Evolutionary conservation across 2,113 vertebrate genomes (phyloP).

Genomic region (Amia ocellicauda): DNA sequence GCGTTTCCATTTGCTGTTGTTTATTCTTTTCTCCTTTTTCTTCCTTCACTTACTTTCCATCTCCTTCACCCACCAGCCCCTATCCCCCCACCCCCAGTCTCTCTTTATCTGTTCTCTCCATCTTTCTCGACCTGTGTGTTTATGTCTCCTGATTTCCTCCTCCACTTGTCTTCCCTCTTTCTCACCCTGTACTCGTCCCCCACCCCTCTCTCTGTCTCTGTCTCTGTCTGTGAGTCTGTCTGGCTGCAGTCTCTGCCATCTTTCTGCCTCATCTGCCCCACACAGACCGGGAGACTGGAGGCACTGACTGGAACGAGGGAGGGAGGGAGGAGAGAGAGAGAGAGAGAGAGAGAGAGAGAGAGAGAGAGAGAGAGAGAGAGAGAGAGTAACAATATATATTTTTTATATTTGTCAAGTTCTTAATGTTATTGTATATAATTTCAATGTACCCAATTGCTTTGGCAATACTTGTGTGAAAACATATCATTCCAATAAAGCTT

Average conservation of each 20-base stretch:
- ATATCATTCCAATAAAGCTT: too few relatives aligned
- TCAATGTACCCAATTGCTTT: too few relatives aligned
- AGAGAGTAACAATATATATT: too few relatives aligned
- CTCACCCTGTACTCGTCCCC: too few relatives aligned
- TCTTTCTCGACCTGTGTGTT: neutral
- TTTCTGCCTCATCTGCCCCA: too few relatives aligned
- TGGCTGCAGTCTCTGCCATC: too few relatives aligned
- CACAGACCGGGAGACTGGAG: too few relatives aligned
- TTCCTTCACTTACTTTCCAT: neutral
- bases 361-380: constrained; percentile 38
- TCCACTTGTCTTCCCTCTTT: too few relatives aligned
- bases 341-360: constrained; percentile 29
- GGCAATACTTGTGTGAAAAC: too few relatives aligned
- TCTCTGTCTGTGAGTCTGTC: constrained; percentile 14
- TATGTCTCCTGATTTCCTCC: neutral
- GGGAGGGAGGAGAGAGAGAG: constrained; percentile 30
- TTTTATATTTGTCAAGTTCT: too few relatives aligned
- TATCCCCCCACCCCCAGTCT: constrained; percentile 11
- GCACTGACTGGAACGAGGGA: neutral
- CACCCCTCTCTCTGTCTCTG: constrained; percentile 7
- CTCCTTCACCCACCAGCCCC: neutral
- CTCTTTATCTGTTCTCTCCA: constrained; percentile 6
- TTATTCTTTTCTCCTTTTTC: neutral
- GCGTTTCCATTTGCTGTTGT: constrained; percentile 6
- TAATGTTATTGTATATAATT: too few relatives aligned